These are phyloP conservation scores for Lipophrys pholis DNA, from an alignment of 2,113 vertebrate species.

Conservation along the genomic window DNA sequence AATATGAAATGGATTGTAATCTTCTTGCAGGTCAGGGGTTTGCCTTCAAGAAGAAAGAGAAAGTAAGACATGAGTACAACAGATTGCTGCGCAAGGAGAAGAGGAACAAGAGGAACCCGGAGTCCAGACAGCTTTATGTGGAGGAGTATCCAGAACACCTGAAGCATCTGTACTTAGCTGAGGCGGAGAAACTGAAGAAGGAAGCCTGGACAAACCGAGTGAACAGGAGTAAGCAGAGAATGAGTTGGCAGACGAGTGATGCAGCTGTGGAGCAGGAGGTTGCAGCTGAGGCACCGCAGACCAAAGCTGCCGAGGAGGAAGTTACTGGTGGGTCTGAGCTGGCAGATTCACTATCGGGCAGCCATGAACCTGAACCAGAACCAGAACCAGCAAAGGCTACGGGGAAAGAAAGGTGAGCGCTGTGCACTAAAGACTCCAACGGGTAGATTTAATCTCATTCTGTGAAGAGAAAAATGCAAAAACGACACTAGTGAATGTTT, in stretches of 20 bases:
- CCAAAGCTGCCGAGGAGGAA: slow-evolving; percentile 9
- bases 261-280: not conserved
- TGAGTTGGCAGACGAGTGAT: slow-evolving; percentile 13
- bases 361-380: slow-evolving; percentile 6
- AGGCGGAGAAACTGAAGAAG: slow-evolving; percentile 86
- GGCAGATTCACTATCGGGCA: not conserved
- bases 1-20: not conserved
- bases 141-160: slow-evolving; percentile 94
- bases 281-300: not conserved
- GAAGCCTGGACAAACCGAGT: slow-evolving; percentile 75
- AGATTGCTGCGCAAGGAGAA: slow-evolving; percentile 86
- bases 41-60: slow-evolving; percentile 90
- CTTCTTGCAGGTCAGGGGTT: slow-evolving; percentile 88
- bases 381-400: slow-evolving; percentile 10
- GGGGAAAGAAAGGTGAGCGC: slow-evolving; percentile 46
- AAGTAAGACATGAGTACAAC: slow-evolving; percentile 89
- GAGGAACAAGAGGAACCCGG: slow-evolving; percentile 42
- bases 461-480: too few relatives aligned
- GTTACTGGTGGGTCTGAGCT: slow-evolving; percentile 27
- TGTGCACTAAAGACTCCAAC: not conserved
- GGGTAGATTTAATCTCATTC: too few relatives aligned
- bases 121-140: slow-evolving; percentile 71
- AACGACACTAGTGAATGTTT: too few relatives aligned
- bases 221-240: slow-evolving; percentile 65
- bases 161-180: slow-evolving; percentile 93